Conservation (phyloP, 2,888 invertebrate species). For the Drosophila kanekoi region DNA sequence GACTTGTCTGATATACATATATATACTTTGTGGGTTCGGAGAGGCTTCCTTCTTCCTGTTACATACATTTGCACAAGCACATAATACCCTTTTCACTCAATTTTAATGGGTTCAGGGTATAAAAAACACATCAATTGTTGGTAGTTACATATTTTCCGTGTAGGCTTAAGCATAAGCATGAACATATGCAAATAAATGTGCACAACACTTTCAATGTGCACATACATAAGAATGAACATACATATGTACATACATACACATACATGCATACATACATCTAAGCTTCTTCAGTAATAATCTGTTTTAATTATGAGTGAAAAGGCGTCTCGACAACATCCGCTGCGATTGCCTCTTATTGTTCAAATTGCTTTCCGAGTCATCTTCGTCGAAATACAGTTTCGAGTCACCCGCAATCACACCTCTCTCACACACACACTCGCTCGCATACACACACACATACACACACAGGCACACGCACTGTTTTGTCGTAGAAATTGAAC, state of each 20-base stretch:
- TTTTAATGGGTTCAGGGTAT: too few relatives aligned
- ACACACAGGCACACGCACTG: not conserved
- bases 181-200: not conserved
- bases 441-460: slow-evolving; percentile 5
- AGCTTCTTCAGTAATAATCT: slow-evolving; percentile 66
- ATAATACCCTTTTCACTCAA: too few relatives aligned
- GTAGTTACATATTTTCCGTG: too few relatives aligned
- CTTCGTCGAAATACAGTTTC: slow-evolving; percentile 59
- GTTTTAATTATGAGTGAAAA: slow-evolving; percentile 76
- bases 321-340: slow-evolving; percentile 77
- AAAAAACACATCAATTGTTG: too few relatives aligned
- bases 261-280: not conserved
- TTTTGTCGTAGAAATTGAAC: slow-evolving; percentile 27
- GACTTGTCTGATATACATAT: too few relatives aligned
- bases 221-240: not conserved
- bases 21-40: too few relatives aligned
- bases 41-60: too few relatives aligned
- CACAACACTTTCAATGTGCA: not conserved
- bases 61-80: too few relatives aligned
- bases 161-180: too few relatives aligned
- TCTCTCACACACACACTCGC: slow-evolving; percentile 8
- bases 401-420: slow-evolving; percentile 70
- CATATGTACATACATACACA: not conserved
- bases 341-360: slow-evolving; percentile 60
- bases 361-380: slow-evolving; percentile 60